These are phyloP conservation scores for Megalonaias nervosa DNA, from an alignment of 1,140 invertebrate genomes.

Conservation along the genomic window DNA sequence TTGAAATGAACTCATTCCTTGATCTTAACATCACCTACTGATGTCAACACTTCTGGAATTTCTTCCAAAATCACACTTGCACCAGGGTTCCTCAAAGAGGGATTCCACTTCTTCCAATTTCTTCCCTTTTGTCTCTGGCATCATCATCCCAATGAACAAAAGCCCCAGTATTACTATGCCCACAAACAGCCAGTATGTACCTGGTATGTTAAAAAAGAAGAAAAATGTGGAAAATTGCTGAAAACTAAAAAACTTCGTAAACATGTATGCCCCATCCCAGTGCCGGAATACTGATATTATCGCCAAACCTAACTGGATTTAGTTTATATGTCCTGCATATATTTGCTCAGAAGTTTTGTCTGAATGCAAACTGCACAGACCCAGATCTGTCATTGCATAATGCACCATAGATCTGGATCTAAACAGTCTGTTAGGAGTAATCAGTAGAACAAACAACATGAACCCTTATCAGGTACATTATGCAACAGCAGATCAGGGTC, in stretches of 20 bases:
- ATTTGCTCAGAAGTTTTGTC: neutral
- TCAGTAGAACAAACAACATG: too few species aligned
- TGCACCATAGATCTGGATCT: too few species aligned
- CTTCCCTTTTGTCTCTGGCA: slow-evolving; percentile 92
- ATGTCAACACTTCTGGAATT: too few species aligned
- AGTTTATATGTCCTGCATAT: neutral
- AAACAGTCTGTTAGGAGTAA: too few species aligned
- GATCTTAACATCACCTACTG: too few species aligned
- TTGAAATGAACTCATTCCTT: too few species aligned
- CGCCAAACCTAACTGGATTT: neutral
- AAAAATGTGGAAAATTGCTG: neutral
- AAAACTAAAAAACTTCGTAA: too few species aligned
- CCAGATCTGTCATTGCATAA: too few species aligned
- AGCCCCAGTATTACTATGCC: slow-evolving; percentile 81
- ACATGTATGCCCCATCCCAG: too few species aligned
- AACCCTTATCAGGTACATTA: too few species aligned
- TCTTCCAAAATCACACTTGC: slow-evolving; percentile 6
- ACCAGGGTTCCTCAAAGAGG: slow-evolving; percentile 48
- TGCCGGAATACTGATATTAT: neutral
- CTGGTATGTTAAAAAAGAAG: slow-evolving; percentile 61
- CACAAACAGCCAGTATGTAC: slow-evolving; percentile 87
- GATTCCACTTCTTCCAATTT: slow-evolving; percentile 84
- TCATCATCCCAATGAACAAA: slow-evolving; percentile 84
- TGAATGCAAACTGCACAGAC: too few species aligned
- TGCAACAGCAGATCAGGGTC: too few species aligned